Percentiles rank a stretch among this genome's conserved stretches.
Evolutionary conservation across 2,888 invertebrate species (phyloP).

Genomic region (Melanotus villosus): DNA sequence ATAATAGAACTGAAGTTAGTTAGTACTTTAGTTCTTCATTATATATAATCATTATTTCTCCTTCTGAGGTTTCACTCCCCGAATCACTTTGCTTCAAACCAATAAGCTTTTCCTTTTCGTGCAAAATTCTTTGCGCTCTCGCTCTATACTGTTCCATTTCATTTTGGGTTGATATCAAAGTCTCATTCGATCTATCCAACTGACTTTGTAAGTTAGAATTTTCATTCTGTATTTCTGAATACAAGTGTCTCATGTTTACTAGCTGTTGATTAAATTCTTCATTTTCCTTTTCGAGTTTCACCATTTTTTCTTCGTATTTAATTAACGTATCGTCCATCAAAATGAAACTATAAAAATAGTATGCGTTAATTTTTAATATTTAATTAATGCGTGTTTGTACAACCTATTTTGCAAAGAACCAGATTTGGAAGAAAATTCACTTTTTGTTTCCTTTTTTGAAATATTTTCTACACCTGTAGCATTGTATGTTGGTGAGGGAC

Average conservation of each 20-base stretch:
- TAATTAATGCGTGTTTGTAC: neutral
- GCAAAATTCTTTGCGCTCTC: conserved; percentile 83
- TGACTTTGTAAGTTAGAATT: conserved; percentile 60
- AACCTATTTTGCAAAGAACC: conserved; percentile 34
- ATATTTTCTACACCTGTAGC: neutral
- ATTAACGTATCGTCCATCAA: conserved; percentile 36
- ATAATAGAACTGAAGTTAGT: too few species aligned
- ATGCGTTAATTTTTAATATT: neutral
- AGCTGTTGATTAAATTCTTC: conserved; percentile 61
- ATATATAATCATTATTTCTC: conserved; percentile 56
- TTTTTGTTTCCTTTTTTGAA: conserved; percentile 1
- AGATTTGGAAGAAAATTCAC: conserved; percentile 29
- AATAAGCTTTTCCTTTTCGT: conserved; percentile 83
- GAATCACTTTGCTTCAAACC: conserved; percentile 56
- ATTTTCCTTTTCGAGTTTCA: conserved; percentile 61
- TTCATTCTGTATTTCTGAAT: conserved; percentile 63
- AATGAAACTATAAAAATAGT: conserved; percentile 19
- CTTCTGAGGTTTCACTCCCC: conserved; percentile 52
- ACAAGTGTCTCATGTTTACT: conserved; percentile 62
- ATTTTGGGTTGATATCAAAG: conserved; percentile 58
- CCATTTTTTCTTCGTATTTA: conserved; percentile 59
- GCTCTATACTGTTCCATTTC: conserved; percentile 84
- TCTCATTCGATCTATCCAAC: conserved; percentile 60
- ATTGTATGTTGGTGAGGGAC: conserved; percentile 15
- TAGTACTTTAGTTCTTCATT: conserved; percentile 63